Evolutionary conservation across 2,797 vertebrate genomes (phyloP).

Genomic region (Benthosema pterotum): DNA sequence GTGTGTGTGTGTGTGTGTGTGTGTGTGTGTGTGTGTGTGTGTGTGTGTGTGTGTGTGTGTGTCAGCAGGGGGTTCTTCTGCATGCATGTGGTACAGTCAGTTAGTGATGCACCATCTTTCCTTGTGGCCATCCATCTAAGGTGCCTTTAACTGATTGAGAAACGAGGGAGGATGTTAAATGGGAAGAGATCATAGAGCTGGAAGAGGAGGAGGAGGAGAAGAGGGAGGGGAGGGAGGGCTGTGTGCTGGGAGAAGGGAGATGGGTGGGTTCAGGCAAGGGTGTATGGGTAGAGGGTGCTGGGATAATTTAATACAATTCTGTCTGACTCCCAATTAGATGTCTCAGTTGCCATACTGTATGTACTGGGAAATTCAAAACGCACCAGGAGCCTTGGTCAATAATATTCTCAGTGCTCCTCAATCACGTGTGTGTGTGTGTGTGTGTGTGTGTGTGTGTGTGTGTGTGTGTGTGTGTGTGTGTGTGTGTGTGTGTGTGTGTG

Average conservation of each 20-base stretch:
- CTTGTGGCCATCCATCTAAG: constrained; percentile 65
- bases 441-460: too few relatives aligned
- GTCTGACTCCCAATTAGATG: constrained; percentile 24
- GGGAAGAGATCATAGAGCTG: constrained; percentile 43
- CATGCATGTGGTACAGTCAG: neutral
- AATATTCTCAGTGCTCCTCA: constrained; percentile 28
- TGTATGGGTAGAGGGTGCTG: constrained; percentile 31
- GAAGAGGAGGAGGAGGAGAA: too few relatives aligned
- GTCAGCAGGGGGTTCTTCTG: neutral
- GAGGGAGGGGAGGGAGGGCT: constrained; percentile 24
- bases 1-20: constrained; percentile 3
- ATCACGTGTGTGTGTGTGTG: constrained; percentile 45
- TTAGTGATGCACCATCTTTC: constrained; percentile 46
- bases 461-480: too few relatives aligned
- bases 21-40: constrained; percentile 11
- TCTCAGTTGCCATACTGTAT: constrained; percentile 54
- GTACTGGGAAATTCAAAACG: constrained; percentile 61
- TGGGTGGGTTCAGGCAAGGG: constrained; percentile 5
- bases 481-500: too few relatives aligned
- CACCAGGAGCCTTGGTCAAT: constrained; percentile 28
- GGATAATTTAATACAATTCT: constrained; percentile 72
- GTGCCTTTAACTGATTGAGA: constrained; percentile 67
- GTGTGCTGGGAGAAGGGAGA: constrained; percentile 25
- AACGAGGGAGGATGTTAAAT: constrained; percentile 51
- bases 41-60: constrained; percentile 8